These are phyloP conservation scores for Cyprinella venusta DNA, from an alignment of 2,797 vertebrate species.

Conservation along the genomic window DNA sequence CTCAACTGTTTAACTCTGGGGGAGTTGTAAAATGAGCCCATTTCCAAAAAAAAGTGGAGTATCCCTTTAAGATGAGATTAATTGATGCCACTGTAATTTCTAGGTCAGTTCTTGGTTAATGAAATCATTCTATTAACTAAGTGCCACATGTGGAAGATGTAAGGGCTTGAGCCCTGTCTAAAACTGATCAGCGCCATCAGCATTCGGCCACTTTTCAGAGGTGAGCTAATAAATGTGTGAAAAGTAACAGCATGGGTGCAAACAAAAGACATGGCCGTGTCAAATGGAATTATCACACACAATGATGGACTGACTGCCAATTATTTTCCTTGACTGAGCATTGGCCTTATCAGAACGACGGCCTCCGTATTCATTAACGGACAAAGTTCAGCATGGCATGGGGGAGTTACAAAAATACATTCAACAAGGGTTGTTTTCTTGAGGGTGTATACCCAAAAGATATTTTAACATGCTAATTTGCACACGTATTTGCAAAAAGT, in stretches of 20 bases:
- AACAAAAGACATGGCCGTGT: slow-evolving; percentile 29
- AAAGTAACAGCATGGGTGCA: slow-evolving; percentile 8
- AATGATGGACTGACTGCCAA: slow-evolving; percentile 17
- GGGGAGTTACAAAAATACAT: slow-evolving; percentile 9
- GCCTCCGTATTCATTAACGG: slow-evolving; percentile 31
- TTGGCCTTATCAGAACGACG: slow-evolving; percentile 30
- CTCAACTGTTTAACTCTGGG: no score
- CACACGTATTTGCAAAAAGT: neutral
- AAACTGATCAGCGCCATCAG: slow-evolving; percentile 22
- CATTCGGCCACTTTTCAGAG: slow-evolving; percentile 18
- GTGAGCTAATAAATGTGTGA: slow-evolving; percentile 19
- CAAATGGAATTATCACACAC: slow-evolving; percentile 30
- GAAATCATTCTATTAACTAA: neutral
- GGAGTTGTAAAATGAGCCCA: no score
- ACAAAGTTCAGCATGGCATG: slow-evolving; percentile 1
- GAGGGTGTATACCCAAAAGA: neutral
- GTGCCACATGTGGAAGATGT: neutral
- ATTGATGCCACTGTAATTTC: neutral
- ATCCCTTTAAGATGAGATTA: neutral
- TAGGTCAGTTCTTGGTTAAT: neutral
- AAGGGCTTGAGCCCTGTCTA: slow-evolving; percentile 1
- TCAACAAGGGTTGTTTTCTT: neutral
- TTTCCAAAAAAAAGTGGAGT: no score
- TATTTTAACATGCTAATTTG: neutral
- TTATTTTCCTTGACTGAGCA: slow-evolving; percentile 42